Evolutionary conservation across 2,113 vertebrate genomes (phyloP).

Genomic region (Passer domesticus): DNA sequence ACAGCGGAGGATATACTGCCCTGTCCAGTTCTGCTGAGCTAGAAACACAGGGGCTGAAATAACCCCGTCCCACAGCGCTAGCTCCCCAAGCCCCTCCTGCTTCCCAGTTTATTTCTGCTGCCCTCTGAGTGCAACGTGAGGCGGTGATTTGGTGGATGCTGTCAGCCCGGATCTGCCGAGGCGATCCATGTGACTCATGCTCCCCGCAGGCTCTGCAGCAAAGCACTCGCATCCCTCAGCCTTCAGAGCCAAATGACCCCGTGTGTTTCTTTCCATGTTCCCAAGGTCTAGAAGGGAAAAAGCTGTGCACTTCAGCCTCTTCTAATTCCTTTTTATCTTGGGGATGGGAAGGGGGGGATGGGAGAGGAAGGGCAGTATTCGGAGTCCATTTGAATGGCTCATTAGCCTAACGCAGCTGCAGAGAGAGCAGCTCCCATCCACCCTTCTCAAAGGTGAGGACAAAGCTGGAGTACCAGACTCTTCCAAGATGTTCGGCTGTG

Average conservation of each 20-base stretch:
- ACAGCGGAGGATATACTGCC: not conserved
- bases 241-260: conserved; percentile 33
- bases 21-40: not conserved
- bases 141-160: not conserved
- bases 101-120: conserved; percentile 18
- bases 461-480: not conserved
- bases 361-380: not conserved
- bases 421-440: not conserved
- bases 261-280: not conserved
- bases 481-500: not conserved
- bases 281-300: not conserved
- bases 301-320: not conserved
- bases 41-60: not conserved
- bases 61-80: not conserved
- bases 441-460: not conserved
- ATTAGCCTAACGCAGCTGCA: not conserved
- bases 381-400: not conserved
- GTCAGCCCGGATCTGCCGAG: conserved; percentile 24
- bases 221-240: not conserved
- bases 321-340: not conserved
- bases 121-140: not conserved
- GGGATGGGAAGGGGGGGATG: not conserved
- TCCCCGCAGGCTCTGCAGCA: conserved; percentile 30
- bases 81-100: not conserved
- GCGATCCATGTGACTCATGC: conserved; percentile 22